phyloP scores from a whole-genome alignment of 2,797 vertebrate genomes.

The Phyllotis vaccarum region DNA sequence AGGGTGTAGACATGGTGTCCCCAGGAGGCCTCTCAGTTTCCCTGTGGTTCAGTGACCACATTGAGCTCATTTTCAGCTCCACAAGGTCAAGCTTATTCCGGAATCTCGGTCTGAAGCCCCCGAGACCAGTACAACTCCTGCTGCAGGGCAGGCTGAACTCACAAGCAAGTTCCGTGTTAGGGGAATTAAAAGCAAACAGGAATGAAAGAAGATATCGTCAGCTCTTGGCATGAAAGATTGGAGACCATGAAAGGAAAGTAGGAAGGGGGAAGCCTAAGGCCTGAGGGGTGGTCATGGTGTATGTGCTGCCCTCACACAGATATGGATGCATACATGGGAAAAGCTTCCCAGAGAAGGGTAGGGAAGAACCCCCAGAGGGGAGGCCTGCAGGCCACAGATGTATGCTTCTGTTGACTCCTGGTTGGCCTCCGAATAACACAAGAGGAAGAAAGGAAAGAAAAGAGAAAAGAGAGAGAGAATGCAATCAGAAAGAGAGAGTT shows the following conservation, averaged over 20 bases:
- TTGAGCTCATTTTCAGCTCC: neutral
- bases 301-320: neutral
- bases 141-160: neutral
- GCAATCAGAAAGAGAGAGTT: rapidly evolving
- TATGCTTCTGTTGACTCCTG: rapidly evolving
- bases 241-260: neutral
- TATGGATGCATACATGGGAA: neutral
- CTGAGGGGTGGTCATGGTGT: rapidly evolving
- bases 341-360: neutral
- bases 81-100: neutral
- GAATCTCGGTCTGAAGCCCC: neutral
- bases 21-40: neutral
- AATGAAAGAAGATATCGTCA: neutral
- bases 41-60: too few species aligned
- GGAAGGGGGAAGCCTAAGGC: rapidly evolving
- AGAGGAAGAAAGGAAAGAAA: rapidly evolving
- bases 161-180: neutral
- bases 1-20: neutral
- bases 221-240: neutral
- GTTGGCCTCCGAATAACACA: neutral
- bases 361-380: too few species aligned
- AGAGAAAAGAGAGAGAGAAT: neutral
- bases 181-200: too few species aligned
- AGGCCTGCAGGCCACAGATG: neutral
- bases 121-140: neutral